Evolutionary conservation across 2,113 vertebrate species (phyloP), one percentile per base, ranked within the genome.

Genomic region (Ranitomeya imitator): DNA sequence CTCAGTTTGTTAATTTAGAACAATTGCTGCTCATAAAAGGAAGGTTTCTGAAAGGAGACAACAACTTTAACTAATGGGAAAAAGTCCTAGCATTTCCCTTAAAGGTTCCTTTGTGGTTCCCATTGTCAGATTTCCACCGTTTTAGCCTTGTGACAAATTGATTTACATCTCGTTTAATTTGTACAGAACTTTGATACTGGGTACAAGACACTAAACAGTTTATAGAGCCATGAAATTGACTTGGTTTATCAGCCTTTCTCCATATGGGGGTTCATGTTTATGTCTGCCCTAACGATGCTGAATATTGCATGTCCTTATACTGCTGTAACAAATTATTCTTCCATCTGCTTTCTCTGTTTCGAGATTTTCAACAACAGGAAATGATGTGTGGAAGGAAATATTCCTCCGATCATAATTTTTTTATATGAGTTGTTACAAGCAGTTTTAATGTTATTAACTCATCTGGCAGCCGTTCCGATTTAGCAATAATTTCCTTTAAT

Each of bases 401-500:
- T 21, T 21, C 13, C 21, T 21, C 65, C 23, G 11, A 67, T n/a
- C 37, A 52, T 18, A 45, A 52, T 16, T 76, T 21, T 76, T 76
- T 10, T 76, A 11, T 52, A 7, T 16, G 10, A 74, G 73, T 76
- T 76, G 8, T 52, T 76, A 76, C 73, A 51, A 76, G 45, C 55
- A 80, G 31, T 80, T 57, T 18, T 60, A 80, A 60, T 52, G 54
- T 60, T 81, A 61, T 55, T 81, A 19, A 60, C 5, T 55, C 19
- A n/a, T 69, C 63, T 71, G 65, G 65, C 51, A 71, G 63, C 18
- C 23, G 61, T 52, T 83, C 45, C 65, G 21, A 71, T 31, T 84
- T 55, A 71, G 13, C 15, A 14, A 45, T 15, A 37, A 69, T 84
- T 84, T 52, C 51, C 82, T 55, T n/a, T 52, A 67, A 91, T 91